A percentile compares a stretch with the other conserved stretches of the same genome.
Conservation (phyloP, 2,888 invertebrate species). For the Venusia cambrica region DNA sequence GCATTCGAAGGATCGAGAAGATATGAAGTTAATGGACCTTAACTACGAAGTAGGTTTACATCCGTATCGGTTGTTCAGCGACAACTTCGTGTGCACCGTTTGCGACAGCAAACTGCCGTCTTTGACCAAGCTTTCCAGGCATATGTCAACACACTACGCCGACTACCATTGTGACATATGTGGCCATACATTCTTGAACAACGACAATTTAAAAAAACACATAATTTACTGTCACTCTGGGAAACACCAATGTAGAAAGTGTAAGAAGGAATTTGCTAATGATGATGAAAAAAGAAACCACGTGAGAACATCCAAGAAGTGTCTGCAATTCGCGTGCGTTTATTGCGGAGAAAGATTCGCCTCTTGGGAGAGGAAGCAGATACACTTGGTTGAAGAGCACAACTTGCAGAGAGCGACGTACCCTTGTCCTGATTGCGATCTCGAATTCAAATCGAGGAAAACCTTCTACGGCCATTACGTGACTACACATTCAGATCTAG, state of each 20-base stretch:
- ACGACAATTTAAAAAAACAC: constrained; percentile 59
- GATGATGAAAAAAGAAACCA: constrained; percentile 49
- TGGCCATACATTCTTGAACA: constrained; percentile 54
- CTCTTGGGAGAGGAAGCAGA: constrained; percentile 62
- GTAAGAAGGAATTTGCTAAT: constrained; percentile 56
- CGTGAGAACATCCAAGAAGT: constrained; percentile 43
- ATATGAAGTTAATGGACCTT: constrained; percentile 39
- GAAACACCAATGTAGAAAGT: constrained; percentile 54
- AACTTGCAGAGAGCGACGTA: constrained; percentile 44
- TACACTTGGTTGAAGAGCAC: constrained; percentile 51
- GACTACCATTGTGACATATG: constrained; percentile 63
- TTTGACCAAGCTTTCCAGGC: constrained; percentile 53
- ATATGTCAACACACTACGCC: constrained; percentile 60
- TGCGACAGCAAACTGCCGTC: constrained; percentile 55
- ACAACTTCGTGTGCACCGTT: constrained; percentile 52
- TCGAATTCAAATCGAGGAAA: constrained; percentile 46
- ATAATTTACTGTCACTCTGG: constrained; percentile 52
- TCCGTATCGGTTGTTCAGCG: constrained; percentile 53
- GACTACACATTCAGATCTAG: constrained; percentile 53
- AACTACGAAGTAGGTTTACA: constrained; percentile 55
- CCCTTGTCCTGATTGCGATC: constrained; percentile 55
- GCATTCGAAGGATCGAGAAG: constrained; percentile 36
- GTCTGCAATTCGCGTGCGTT: constrained; percentile 57
- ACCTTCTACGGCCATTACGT: constrained; percentile 58
- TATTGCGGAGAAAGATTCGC: constrained; percentile 59